phyloP scores from a whole-genome alignment of 2,888 invertebrate species.

The Dioctria rufipes region DNA sequence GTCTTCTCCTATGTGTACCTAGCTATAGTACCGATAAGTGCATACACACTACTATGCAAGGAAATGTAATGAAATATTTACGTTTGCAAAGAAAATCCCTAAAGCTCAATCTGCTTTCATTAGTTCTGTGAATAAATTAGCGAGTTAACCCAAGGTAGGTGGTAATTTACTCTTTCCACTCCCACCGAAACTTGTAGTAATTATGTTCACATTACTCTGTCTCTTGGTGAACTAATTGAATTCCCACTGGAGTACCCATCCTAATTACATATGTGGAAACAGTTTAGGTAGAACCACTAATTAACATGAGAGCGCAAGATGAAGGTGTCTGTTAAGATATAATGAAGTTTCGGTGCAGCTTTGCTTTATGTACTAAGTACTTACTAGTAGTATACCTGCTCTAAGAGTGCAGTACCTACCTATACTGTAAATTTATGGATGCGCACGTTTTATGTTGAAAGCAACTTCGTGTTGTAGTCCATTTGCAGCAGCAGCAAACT shows the following conservation, averaged over 20 bases:
- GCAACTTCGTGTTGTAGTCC: not conserved
- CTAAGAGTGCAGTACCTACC: not conserved
- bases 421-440: not conserved
- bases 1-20: not conserved
- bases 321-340: slow-evolving; percentile 29
- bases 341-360: slow-evolving; percentile 21
- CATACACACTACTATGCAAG: not conserved
- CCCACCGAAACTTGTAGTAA: slow-evolving; percentile 39
- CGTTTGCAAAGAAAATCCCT: slow-evolving; percentile 3
- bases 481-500: not conserved
- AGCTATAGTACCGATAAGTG: not conserved
- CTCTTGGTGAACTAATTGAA: slow-evolving; percentile 47
- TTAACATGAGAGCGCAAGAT: slow-evolving; percentile 45
- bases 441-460: not conserved
- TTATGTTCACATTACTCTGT: slow-evolving; percentile 40
- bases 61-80: not conserved
- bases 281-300: slow-evolving; percentile 49
- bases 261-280: slow-evolving; percentile 47
- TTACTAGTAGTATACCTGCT: not conserved
- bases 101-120: slow-evolving; percentile 25
- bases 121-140: slow-evolving; percentile 24
- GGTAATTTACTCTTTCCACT: slow-evolving; percentile 28
- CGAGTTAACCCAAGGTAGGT: slow-evolving; percentile 22
- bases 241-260: slow-evolving; percentile 39
- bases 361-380: slow-evolving; percentile 30